A percentile compares a stretch with the other conserved stretches of the same genome.
phyloP scores from a whole-genome alignment of 2,113 vertebrate genomes.

The Mixornis gularis region DNA sequence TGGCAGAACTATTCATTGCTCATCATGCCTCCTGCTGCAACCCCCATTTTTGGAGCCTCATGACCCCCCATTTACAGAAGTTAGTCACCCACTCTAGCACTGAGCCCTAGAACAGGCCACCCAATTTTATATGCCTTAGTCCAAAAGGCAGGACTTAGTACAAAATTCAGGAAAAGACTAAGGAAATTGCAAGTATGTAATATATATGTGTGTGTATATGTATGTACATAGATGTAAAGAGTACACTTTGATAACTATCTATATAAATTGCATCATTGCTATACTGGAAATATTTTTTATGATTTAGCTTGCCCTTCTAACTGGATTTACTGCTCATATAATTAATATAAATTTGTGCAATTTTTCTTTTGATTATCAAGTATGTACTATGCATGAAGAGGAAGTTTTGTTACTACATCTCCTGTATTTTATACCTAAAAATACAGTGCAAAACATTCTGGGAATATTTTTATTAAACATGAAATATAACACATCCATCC shows the following conservation, averaged over 20 bases:
- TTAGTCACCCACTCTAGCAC: not conserved
- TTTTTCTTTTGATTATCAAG: not conserved
- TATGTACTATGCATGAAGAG: not conserved
- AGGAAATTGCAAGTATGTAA: not conserved
- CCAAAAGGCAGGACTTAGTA: too few relatives aligned
- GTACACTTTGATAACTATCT: not conserved
- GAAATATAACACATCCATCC: conserved; percentile 36
- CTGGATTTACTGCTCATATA: conserved; percentile 23
- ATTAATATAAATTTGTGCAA: not conserved
- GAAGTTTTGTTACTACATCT: not conserved
- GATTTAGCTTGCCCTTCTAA: not conserved
- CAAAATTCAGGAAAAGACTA: not conserved
- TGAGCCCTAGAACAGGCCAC: not conserved
- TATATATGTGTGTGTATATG: not conserved
- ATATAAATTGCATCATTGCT: not conserved
- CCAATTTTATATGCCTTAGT: not conserved
- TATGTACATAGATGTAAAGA: not conserved
- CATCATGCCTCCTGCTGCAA: not conserved
- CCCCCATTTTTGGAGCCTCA: not conserved
- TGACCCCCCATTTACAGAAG: not conserved
- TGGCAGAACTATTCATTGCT: not conserved
- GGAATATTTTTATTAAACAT: conserved; percentile 44
- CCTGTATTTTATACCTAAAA: conserved; percentile 8
- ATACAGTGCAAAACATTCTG: conserved; percentile 1
- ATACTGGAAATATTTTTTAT: not conserved